Evolutionary conservation across 1,140 invertebrate genomes (phyloP).

Genomic region (Harpegnathos saltator): DNA sequence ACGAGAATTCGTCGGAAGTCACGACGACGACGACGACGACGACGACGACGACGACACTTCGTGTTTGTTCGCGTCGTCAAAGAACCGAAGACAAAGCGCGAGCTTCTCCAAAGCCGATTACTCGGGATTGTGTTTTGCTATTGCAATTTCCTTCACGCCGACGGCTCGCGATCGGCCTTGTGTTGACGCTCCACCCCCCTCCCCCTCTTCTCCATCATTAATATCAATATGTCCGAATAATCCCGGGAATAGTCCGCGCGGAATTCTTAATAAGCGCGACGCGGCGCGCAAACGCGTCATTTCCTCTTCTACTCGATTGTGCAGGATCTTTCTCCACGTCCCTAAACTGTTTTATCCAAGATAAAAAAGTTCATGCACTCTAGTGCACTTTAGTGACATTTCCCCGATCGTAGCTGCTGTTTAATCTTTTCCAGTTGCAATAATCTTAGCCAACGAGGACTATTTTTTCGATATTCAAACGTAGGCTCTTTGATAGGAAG

Average conservation of each 20-base stretch:
- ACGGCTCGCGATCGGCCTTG: not conserved
- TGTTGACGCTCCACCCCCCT: not conserved
- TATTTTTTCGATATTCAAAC: no score
- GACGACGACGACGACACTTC: not conserved
- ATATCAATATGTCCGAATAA: slow-evolving; percentile 62
- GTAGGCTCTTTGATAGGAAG: no score
- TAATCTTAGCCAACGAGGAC: no score
- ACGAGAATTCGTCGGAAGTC: slow-evolving; percentile 63
- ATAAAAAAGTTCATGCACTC: no score
- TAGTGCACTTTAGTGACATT: no score
- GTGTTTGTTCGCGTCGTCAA: slow-evolving; percentile 61
- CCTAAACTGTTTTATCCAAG: no score
- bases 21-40: slow-evolving; percentile 1
- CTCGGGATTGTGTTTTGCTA: slow-evolving; percentile 43
- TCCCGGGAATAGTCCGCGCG: slow-evolving; percentile 45
- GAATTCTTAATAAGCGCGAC: slow-evolving; percentile 40
- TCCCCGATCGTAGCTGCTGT: no score
- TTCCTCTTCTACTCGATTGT: no score
- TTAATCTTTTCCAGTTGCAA: no score
- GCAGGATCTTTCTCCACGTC: no score
- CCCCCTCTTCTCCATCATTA: slow-evolving; percentile 52
- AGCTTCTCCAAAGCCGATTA: slow-evolving; percentile 66
- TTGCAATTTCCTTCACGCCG: slow-evolving; percentile 59
- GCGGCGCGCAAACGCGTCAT: slow-evolving; percentile 23
- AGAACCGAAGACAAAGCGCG: slow-evolving; percentile 66